Evolutionary conservation across 2,888 invertebrate genomes (phyloP), one percentile per base, ranked within the genome.

Genomic region (Microctonus brassicae): DNA sequence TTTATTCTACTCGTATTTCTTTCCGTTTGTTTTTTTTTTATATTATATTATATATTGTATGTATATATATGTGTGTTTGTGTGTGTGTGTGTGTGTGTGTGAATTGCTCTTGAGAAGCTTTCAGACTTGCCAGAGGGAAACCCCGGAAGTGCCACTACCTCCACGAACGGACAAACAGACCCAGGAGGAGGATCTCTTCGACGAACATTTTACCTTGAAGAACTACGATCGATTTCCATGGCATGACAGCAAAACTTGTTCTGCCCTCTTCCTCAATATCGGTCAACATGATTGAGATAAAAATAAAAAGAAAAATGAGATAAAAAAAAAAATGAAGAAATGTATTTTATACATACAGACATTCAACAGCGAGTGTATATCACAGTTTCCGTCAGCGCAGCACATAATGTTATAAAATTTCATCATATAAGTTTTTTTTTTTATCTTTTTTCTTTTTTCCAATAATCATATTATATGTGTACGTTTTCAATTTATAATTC

Each of bases 171-270:
- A 76, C 77, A 73, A 75, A 76, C 71, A 77, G 67, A 76, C 73
- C 73, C 58, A 63, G 64, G 65, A 72, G 36, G 34, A 36, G 65
- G 61, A 55, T 73, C 67, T 70, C 73, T 64, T 62, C 47, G 71
- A 74, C 60, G 91, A 92, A 72, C 91, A 91, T 80, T 90, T 92
- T 82, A 88, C 92, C 64, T 93, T 93, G 88, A 90, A 91, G 83
- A 91, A 92, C 77, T 91, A 90, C n/a, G 91, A 92, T 84, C 87
- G 89, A 73, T 89, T 88, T 79, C 83, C 91, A 60, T 87, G 89
- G 76, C 89, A 90, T 58, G 91, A 91, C 62, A 90, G 91, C 69
- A 66, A 13, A 57, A 29, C 57, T 55, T 24, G n/a, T 5, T 26
- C 11, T 52, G 26, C 26, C 10, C 29, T 6, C 22, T 17, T 29